Percentiles rank a stretch among this genome's conserved stretches.
Conservation (phyloP, 2,797 vertebrate species). For the Helicolenus hilgendorfi region DNA sequence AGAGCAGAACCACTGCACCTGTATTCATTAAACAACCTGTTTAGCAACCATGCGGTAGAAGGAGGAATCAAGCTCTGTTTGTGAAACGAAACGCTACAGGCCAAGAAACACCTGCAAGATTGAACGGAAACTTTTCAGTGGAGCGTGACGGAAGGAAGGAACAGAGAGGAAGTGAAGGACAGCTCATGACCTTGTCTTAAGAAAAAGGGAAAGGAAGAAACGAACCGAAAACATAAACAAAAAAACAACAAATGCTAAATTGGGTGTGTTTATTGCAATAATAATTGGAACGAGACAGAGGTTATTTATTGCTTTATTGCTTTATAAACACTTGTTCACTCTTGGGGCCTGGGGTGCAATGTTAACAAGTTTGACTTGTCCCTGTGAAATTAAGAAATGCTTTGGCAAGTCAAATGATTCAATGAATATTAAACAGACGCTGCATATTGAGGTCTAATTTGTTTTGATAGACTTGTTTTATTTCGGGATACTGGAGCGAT, state of each 20-base stretch:
- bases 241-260: conserved; percentile 27
- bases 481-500: conserved; percentile 44
- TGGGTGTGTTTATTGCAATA: conserved; percentile 29
- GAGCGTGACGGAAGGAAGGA: conserved; percentile 53
- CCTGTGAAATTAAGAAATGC: conserved; percentile 78
- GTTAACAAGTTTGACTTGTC: conserved; percentile 74
- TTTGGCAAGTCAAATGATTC: conserved; percentile 67
- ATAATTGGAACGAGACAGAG: conserved; percentile 45
- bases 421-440: conserved; percentile 71
- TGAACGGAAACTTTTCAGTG: conserved; percentile 61
- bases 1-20: conserved; percentile 85
- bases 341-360: conserved; percentile 58
- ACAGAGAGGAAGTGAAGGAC: conserved; percentile 15
- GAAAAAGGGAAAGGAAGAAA: not conserved
- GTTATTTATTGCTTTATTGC: conserved; percentile 76
- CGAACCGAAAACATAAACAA: conserved; percentile 10
- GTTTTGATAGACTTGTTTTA: conserved; percentile 61
- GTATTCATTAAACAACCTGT: conserved; percentile 86
- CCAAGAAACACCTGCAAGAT: conserved; percentile 65
- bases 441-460: conserved; percentile 59
- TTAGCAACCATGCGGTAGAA: conserved; percentile 69
- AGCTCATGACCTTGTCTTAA: conserved; percentile 56
- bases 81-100: conserved; percentile 63
- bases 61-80: conserved; percentile 64
- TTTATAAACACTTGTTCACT: conserved; percentile 57